Base-by-base conservation (phyloP, 1,140 invertebrate species). In the Drosophila arizonae region DNA sequence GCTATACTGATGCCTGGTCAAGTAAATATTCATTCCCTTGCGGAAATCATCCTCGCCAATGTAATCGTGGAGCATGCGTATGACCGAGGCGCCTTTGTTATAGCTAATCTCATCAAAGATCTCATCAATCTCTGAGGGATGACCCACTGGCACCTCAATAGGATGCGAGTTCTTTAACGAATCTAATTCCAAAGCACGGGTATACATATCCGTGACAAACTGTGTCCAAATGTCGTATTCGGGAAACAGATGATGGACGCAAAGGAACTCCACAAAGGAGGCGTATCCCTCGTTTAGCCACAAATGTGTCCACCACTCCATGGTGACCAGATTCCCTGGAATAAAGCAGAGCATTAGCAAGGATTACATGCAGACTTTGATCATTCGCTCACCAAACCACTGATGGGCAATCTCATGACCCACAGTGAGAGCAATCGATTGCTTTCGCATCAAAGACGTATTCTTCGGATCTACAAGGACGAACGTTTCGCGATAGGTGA, bases 41-140 rank as follows among this genome's bases (percentile, higher is more conserved):
- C 96, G 94, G 91, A 99, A 99, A 91, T 97, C 96, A 81, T 95
- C 94, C 92, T 98, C 97, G 9, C 98, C 98, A 81, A 99, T 97
- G 82, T 98, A 99, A 84, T 96, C 95, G 91, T 99, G 97, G 43
- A 99, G 93, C 99, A 99, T 99, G 77, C 98, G 94, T 55, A 99
- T 99, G 2, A 99, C 95, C 39, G 97, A 97, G 0, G 97, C 96
- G 15, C 96, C 97, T 93, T 99, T 99, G 77, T 95, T 95, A 91
- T 99, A 99, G 39, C 97, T 98, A 87, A 99, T 99, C 76, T 96
- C 95, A 93, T 99, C 97, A 92, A 99, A 99, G 76, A 99, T 98
- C 91, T 98, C 97, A 90, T 98, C 97, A 76, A 99, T 97, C 92
- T 99, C 97, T 5, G 95, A 95, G 0, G 97, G 96, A 93, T 98